Conservation (phyloP, 2,888 invertebrate species). For the Papilio protenor region DNA sequence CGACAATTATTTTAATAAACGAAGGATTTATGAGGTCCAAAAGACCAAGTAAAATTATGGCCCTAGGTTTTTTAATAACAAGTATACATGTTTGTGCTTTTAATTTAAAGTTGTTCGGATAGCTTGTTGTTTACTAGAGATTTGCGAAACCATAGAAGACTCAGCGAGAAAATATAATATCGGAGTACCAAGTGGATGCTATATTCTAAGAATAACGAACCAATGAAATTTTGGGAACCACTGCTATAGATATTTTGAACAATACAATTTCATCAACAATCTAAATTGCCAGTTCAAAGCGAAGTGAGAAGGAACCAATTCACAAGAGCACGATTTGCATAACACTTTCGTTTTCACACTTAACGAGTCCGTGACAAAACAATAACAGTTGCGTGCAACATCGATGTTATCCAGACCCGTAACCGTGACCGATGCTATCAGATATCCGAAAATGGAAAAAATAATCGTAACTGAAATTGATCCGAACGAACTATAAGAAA, state of each 20-base stretch:
- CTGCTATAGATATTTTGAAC: neutral
- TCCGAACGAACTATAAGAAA: neutral
- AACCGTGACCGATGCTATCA: neutral
- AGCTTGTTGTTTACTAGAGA: too few species aligned
- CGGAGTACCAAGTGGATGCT: too few species aligned
- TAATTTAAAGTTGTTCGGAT: too few species aligned
- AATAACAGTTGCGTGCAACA: slow-evolving; percentile 44
- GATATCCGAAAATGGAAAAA: slow-evolving; percentile 35
- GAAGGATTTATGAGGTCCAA: neutral
- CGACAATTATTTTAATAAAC: neutral
- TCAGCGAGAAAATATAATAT: neutral
- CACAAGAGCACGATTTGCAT: slow-evolving; percentile 58
- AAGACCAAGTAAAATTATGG: neutral
- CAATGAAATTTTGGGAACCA: too few species aligned
- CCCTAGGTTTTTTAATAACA: neutral
- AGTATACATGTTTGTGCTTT: too few species aligned
- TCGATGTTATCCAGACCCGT: slow-evolving; percentile 21
- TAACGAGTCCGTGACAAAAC: slow-evolving; percentile 49
- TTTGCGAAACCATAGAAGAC: neutral
- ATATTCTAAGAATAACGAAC: neutral
- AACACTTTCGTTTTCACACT: slow-evolving; percentile 62
- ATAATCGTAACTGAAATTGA: neutral
- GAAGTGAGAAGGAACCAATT: slow-evolving; percentile 45
- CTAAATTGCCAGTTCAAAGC: neutral
- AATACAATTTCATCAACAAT: neutral